Evolutionary conservation across 1,140 invertebrate genomes (phyloP), one percentile per base, ranked within the genome.

Genomic region (Macrostomum lignano): DNA sequence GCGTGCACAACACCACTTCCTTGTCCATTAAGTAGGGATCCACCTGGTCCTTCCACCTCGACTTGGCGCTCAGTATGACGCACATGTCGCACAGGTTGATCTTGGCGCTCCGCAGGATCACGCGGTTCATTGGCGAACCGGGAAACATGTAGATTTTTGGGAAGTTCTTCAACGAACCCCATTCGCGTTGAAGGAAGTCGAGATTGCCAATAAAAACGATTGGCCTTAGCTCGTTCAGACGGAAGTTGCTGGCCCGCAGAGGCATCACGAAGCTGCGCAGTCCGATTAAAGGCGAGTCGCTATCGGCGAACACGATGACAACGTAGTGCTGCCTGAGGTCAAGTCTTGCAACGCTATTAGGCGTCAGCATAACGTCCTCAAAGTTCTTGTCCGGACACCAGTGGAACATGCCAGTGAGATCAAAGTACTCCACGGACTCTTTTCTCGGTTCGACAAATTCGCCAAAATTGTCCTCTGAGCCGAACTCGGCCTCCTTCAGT

Each of bases 61-160:
- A 81, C 65, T 74, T 82, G 46, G 79, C 79, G 50, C 65, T 84
- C 71, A 91, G 63, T 55, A 91, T 86, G 17, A 67, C 65, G 65
- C 79, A 86, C 84, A 94, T 93, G 65, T 88, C 82, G 65, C 86
- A 94, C 40, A 91, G 65, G 62, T 93, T 91, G 35, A 94, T 84
- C 57, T 93, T 91, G 15, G 93, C 84, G 46, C 84, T 82, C 46
- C 86, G 66, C 45, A 94, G 64, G 65, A 93, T 81, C 45, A 84
- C 81, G 58, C 86, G 69, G 61, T 79, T 91, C 50, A 93, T 64
- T 43, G 84, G 84, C 44, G 81, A 91, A 52, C 79, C 78, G 76
- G 81, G 47, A 21, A 37, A 29, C 46, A 94, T 78, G 46, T 82
- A 91, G 48, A 94, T 88, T 65, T 93, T 91, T 11, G 86, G 86